phyloP scores from a whole-genome alignment of 2,113 vertebrate genomes.

The Rana temporaria region DNA sequence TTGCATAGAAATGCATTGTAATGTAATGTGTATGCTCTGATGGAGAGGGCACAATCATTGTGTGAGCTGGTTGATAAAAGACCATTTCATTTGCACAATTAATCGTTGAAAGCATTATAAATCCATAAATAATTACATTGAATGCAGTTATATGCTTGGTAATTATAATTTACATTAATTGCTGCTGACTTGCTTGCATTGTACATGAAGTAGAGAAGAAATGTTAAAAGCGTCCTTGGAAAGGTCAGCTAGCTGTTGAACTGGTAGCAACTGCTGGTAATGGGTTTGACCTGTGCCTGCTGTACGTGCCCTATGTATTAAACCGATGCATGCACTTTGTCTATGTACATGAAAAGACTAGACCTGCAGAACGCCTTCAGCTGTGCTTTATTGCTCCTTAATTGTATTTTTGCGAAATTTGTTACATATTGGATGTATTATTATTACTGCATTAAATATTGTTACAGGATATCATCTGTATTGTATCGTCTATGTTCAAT shows the following conservation, averaged over 20 bases:
- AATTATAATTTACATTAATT: constrained; percentile 20
- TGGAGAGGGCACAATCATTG: no score
- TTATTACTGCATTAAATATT: not conserved
- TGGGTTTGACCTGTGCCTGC: not conserved
- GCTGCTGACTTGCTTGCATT: not conserved
- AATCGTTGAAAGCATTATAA: not conserved
- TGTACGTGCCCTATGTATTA: not conserved
- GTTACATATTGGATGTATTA: not conserved
- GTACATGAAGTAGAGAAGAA: not conserved
- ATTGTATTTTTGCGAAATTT: not conserved
- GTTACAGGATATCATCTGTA: not conserved
- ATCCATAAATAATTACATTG: constrained; percentile 10
- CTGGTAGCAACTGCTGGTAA: not conserved
- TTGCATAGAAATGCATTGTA: no score
- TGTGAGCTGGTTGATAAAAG: not conserved
- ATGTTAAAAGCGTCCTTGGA: constrained; percentile 10
- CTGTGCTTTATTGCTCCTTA: not conserved
- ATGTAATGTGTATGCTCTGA: no score
- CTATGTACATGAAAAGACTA: no score
- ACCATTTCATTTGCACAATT: not conserved
- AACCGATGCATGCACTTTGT: not conserved
- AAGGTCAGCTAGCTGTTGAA: constrained; percentile 13
- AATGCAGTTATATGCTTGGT: not conserved
- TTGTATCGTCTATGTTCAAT: not conserved
- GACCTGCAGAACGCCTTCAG: not conserved